phyloP scores from a whole-genome alignment of 2,888 invertebrate species.

The Tetragnatha montana region DNA sequence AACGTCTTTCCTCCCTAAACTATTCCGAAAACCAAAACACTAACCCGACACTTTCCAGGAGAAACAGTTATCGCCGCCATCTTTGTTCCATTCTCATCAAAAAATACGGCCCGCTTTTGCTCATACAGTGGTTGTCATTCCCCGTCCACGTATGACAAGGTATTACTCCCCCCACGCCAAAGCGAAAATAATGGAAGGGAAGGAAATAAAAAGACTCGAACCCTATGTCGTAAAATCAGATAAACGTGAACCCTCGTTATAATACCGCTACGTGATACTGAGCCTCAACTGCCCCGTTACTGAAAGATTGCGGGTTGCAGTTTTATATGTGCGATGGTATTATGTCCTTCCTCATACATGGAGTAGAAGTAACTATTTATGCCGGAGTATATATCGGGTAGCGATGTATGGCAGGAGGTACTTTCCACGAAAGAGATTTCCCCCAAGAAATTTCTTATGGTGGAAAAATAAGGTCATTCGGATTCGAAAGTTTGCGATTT shows the following conservation, averaged over 20 bases:
- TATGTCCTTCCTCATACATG: constrained; percentile 29
- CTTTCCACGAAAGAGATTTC: neutral
- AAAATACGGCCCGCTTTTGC: too few species aligned
- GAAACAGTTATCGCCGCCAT: too few species aligned
- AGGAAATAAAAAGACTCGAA: neutral
- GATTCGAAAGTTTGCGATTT: neutral
- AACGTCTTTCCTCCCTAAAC: too few species aligned
- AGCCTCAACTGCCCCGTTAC: constrained; percentile 50
- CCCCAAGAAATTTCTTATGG: constrained; percentile 14
- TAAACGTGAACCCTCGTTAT: constrained; percentile 49
- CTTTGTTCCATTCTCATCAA: too few species aligned
- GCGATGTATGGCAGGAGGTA: neutral
- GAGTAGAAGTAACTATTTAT: constrained; percentile 33
- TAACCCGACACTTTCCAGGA: too few species aligned
- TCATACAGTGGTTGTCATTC: constrained; percentile 9
- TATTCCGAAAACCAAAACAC: too few species aligned
- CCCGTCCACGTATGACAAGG: constrained; percentile 29
- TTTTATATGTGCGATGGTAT: constrained; percentile 52
- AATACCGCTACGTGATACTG: constrained; percentile 55
- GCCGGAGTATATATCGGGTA: neutral
- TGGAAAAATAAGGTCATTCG: neutral
- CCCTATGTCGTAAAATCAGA: constrained; percentile 58
- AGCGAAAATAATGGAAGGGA: neutral
- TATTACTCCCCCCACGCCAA: constrained; percentile 11
- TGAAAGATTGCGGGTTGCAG: constrained; percentile 34